Evolutionary conservation across 2,797 vertebrate species (phyloP), one percentile per base, ranked within the genome.

Genomic region (Halcyon leucocephala): DNA sequence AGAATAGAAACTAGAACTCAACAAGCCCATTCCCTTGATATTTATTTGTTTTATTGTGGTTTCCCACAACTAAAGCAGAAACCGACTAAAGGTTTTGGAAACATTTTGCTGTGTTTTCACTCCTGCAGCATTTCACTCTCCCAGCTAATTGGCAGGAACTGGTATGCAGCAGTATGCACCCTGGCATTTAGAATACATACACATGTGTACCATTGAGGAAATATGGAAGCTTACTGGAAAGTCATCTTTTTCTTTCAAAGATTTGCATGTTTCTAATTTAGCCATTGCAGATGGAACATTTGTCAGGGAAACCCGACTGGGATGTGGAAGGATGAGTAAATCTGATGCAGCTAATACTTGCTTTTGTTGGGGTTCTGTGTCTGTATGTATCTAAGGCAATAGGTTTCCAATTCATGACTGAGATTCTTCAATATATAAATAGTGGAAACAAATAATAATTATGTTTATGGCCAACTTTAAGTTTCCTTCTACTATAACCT

Each of bases 31-130:
- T 93, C 41, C 60, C 66, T 85, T 67, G 60, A 51, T 84, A 78
- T 70, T 76, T 86, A 29, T 57, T 52, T 77, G 39, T 78, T 91
- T 84, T 61, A 85, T 84, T 90, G 51, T 52, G 9, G 15, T 91
- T 96, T 95, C 62, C 82, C 70, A 84, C 70, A 91, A 25, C 60
- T 77, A 58, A 60, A 90, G 41, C 42, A 84, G 70, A 79, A 91
- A 74, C 29, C 54, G 33, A 71, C 33, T 61, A 8, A 70, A 90
- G 12, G 26, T 19, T 91, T 69, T 84, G 67, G 41, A 48, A 91
- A 61, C 20, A 39, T 77, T 31, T 67, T 83, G n/a, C 54, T 80
- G 1, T 80, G 24, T 41, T 92, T 80, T 82, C 51, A 42, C 26
- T 76, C n/a, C 71, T 73, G 69, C 25, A 86, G 39, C 71, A 71